phyloP scores from a whole-genome alignment of 2,888 invertebrate genomes.

The Sarcophaga variegata region DNA sequence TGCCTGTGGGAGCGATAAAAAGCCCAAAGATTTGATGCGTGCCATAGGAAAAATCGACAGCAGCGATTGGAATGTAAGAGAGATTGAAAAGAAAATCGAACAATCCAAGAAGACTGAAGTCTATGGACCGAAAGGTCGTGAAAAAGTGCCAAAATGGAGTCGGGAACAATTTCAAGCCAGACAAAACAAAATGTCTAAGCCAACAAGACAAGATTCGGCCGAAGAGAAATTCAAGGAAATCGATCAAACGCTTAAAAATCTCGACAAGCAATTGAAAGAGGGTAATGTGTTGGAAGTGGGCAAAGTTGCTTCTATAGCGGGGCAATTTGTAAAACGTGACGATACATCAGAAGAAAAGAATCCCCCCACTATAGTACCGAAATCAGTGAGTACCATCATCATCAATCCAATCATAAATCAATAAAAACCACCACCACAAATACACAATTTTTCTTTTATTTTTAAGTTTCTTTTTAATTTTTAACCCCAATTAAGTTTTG shows the following conservation, averaged over 20 bases:
- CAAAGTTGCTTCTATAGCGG: slow-evolving; percentile 94
- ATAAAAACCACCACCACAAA: slow-evolving; percentile 42
- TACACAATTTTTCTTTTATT: slow-evolving; percentile 39
- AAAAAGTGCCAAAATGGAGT: slow-evolving; percentile 95
- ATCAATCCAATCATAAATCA: slow-evolving; percentile 59
- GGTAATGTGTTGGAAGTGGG: slow-evolving; percentile 87
- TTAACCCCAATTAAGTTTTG: slow-evolving; percentile 19
- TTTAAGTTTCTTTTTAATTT: slow-evolving; percentile 28
- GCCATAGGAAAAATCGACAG: slow-evolving; percentile 95
- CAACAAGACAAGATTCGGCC: slow-evolving; percentile 84
- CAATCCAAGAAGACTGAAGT: slow-evolving; percentile 82
- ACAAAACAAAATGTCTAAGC: slow-evolving; percentile 87
- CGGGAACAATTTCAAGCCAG: slow-evolving; percentile 88
- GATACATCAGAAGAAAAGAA: slow-evolving; percentile 80
- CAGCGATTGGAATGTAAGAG: slow-evolving; percentile 94
- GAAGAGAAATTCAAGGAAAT: slow-evolving; percentile 87
- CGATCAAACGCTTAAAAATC: slow-evolving; percentile 87
- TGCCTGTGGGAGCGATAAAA: slow-evolving; percentile 85
- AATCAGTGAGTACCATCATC: slow-evolving; percentile 81
- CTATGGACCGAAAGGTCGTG: slow-evolving; percentile 83
- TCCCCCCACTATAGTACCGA: slow-evolving; percentile 76
- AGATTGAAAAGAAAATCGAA: slow-evolving; percentile 94
- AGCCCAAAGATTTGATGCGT: slow-evolving; percentile 92
- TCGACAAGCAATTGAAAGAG: slow-evolving; percentile 89
- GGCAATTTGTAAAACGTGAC: slow-evolving; percentile 85